Percentiles rank a stretch among this genome's conserved stretches.
Evolutionary conservation across 35 echinoderm and acorn worm species (phyloP).

Genomic region (Nesometra sesokonis): DNA sequence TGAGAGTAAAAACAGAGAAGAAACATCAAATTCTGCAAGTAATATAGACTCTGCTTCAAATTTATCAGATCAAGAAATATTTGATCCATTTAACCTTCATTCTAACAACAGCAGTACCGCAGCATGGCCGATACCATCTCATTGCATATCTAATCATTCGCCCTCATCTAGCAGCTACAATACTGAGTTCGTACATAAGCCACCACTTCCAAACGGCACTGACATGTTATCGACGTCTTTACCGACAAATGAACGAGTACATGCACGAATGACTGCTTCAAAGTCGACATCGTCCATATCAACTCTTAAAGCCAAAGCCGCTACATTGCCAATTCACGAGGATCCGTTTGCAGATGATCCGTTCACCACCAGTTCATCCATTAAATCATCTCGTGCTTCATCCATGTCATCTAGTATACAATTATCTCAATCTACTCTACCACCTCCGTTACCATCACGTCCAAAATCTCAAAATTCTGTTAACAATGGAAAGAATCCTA

Average conservation of each 20-base stretch:
- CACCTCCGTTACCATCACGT: neutral
- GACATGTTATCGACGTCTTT: neutral
- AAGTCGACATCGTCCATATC: neutral
- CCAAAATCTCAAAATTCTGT: neutral
- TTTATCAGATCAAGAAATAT: neutral
- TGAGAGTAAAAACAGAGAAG: neutral
- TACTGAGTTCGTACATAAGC: neutral
- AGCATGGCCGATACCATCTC: neutral
- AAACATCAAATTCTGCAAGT: neutral
- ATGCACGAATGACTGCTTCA: neutral
- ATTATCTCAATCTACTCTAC: neutral
- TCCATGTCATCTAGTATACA: neutral
- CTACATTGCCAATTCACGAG: slow-evolving; percentile 48
- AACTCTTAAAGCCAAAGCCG: neutral
- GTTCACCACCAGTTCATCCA: slow-evolving; percentile 41
- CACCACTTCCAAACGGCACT: neutral
- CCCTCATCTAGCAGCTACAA: neutral
- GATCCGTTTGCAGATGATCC: slow-evolving; percentile 82
- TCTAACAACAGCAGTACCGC: neutral
- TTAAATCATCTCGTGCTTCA: slow-evolving; percentile 28
- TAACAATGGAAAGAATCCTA: neutral
- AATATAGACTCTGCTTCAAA: neutral
- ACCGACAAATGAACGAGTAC: neutral
- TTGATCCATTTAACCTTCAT: neutral
- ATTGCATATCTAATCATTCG: slow-evolving; percentile 16